Percentiles rank a stretch among this genome's conserved stretches.
Evolutionary conservation across 2,797 vertebrate species (phyloP).

Genomic region (Alauda arvensis): DNA sequence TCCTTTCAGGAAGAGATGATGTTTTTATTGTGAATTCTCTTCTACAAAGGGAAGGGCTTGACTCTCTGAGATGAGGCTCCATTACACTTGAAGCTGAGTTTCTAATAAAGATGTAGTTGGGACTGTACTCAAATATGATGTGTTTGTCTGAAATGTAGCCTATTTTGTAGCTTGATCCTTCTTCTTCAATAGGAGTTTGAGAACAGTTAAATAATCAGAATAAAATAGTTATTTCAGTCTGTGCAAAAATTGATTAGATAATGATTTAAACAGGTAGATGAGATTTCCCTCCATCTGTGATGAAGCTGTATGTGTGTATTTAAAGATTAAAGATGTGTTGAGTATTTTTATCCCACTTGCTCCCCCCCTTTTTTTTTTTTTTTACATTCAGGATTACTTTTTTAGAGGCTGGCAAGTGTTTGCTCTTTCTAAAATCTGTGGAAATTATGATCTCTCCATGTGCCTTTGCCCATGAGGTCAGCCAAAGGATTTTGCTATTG

Average conservation of each 20-base stretch:
- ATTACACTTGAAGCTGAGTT: not conserved
- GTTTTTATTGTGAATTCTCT: not conserved
- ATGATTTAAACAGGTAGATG: conserved; percentile 24
- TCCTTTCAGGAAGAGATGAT: not conserved
- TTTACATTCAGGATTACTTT: not conserved
- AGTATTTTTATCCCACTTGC: not conserved
- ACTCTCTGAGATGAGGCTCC: not conserved
- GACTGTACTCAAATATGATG: not conserved
- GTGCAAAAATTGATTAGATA: not conserved
- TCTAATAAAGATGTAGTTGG: not conserved
- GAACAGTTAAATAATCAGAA: not conserved
- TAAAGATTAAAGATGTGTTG: conserved; percentile 13
- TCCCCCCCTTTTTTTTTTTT: accelerated
- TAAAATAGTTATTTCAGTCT: not conserved
- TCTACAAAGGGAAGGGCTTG: not conserved
- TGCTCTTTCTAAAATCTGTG: conserved; percentile 10
- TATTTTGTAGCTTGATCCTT: not conserved
- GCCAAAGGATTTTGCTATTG: conserved; percentile 46
- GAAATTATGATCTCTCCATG: conserved; percentile 14
- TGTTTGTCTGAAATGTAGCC: not conserved
- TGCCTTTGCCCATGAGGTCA: conserved; percentile 4
- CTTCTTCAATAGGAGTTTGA: not conserved
- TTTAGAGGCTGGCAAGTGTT: not conserved
- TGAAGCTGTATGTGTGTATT: not conserved
- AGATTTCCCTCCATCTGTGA: not conserved